Evolutionary conservation across 1,140 invertebrate genomes (phyloP), one percentile per base, ranked within the genome.

Genomic region (Monomorium pharaonis): DNA sequence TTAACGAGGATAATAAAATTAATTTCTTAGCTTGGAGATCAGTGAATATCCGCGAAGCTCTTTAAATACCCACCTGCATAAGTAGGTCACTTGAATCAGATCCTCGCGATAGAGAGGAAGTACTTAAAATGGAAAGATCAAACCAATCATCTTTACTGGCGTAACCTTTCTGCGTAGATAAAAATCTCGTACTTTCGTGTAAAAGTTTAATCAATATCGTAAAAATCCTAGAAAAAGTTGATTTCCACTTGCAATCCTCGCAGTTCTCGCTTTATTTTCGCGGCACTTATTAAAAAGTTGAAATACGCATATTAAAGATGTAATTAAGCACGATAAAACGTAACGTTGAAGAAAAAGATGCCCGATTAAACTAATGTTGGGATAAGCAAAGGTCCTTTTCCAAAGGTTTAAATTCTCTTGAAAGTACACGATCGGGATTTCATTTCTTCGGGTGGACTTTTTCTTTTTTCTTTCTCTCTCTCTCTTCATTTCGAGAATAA

Each of bases 141-240:
- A 81, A 72, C 51, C 51, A 44, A 54, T 83, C 78, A 81, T 51
- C 54, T 72, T 60, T 47, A 60, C 18, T 18, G 30, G 18, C 16
- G 16, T n/a, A 30, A 80, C 78, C 54, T 83, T 44, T 54, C 4
- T 14, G 16, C 37, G 24, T n/a, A 24, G 69, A 83, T 83, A 83
- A 60, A 74, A 83, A 83, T 83, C 78, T 83, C 16, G 14, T 58
- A 44, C 67, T 58, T 47, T 72, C 27, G 3, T 30, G 3, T 30
- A 21, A n/a, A 60, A 58, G 67, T 83, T 83, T 74, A 83, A 72
- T 60, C 67, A 60, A 72, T 83, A 83, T 60, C 65, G 78, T 21
- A 60, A 33, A 70, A 58, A 58, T 60, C 18, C 27, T 74, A 33
- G 33, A 80, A 51, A 65, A 42, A 49, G 42, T 27, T 37, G 27